A percentile compares a stretch with the other conserved stretches of the same genome.
These are phyloP conservation scores for Merluccius polli DNA, from an alignment of 2,797 vertebrate species.

Conservation along the genomic window DNA sequence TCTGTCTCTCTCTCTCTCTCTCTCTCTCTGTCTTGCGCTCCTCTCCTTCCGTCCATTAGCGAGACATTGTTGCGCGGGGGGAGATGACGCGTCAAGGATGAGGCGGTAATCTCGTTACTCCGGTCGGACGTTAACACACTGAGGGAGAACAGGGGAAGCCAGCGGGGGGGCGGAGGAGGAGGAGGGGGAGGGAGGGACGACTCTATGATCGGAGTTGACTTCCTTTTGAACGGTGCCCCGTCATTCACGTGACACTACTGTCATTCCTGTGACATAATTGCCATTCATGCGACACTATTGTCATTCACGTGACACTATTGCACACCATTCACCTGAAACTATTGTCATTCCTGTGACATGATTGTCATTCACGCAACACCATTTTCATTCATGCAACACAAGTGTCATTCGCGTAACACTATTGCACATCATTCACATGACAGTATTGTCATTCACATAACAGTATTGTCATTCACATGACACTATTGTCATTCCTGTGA, in stretches of 20 bases:
- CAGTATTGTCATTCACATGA: no score
- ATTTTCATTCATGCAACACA: not conserved
- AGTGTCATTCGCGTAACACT: not conserved
- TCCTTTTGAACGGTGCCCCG: constrained; percentile 18
- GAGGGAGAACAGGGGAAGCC: not conserved
- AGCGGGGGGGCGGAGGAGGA: not conserved
- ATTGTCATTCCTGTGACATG: no score
- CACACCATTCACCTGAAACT: no score
- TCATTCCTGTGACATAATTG: not conserved
- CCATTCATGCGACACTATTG: not conserved
- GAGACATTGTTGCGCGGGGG: constrained; percentile 19
- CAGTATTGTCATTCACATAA: no score
- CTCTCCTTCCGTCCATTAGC: constrained; percentile 23
- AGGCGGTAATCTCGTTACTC: constrained; percentile 53
- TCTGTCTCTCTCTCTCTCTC: not conserved
- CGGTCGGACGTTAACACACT: constrained; percentile 24
- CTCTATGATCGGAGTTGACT: constrained; percentile 41
- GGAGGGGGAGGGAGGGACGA: not conserved
- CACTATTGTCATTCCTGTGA: no score
- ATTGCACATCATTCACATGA: no score
- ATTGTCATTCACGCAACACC: no score
- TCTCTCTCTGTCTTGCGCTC: not conserved
- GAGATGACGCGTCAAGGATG: constrained; percentile 28
- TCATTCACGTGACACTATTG: not conserved
- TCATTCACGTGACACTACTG: not conserved